Base-by-base conservation (phyloP, 2,888 invertebrate species). In the Clostera curtula region DNA sequence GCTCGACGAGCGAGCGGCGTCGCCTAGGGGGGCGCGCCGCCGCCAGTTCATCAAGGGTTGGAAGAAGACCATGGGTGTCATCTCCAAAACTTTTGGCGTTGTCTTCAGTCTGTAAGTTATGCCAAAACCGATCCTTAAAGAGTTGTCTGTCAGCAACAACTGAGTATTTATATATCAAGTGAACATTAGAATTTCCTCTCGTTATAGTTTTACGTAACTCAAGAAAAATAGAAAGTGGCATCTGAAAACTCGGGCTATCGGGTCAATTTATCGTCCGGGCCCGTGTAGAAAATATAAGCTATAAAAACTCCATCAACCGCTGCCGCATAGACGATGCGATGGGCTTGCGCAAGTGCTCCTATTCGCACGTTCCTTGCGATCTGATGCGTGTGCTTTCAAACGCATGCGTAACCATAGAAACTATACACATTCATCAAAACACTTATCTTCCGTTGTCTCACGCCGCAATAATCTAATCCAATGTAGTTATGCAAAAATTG, bases 71-170 rank as follows among this genome's bases (percentile, higher is more conserved):
- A 91, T 92, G 91, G 91, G 91, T 52, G 89, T 91, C 68, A 89
- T 91, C 53, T 90, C 91, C 34, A 91, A 92, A 74, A 90, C 91
- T 35, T 88, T 91, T 51, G 90, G 91, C 75, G 90, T 91, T 67
- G 88, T 92, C 67, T 91, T 91, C 87, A 90, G 90, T 82, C 90
- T 92, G 92, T 92, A 82, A 91, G 91, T 90, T 34, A 24, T 30
- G n/a, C n/a, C n/a, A n/a, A n/a, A n/a, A n/a, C n/a, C n/a, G n/a
- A n/a, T n/a, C n/a, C n/a, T n/a, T n/a, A n/a, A n/a, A n/a, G n/a
- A n/a, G n/a, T n/a, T n/a, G n/a, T n/a, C n/a, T n/a, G n/a, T n/a
- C n/a, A n/a, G n/a, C n/a, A n/a, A n/a, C n/a, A n/a, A n/a, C n/a
- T n/a, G n/a, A n/a, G n/a, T n/a, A n/a, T n/a, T n/a, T n/a, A n/a